phyloP scores from a whole-genome alignment of 1,140 invertebrate genomes.

The Drosophila orosa region DNA sequence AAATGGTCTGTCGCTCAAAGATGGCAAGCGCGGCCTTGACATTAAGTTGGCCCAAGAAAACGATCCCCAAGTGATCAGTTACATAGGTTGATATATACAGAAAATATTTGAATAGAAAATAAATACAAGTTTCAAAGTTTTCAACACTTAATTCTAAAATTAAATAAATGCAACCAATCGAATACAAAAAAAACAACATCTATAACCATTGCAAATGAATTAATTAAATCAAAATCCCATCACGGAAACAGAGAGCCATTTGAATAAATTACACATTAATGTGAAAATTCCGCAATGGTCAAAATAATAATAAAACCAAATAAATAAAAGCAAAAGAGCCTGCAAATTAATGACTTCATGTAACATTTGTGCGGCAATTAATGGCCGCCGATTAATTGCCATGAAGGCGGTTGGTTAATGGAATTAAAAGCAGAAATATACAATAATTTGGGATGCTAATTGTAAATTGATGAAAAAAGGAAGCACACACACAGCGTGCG shows the following conservation, averaged over 20 bases:
- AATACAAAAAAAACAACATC: background rate
- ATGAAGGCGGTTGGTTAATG: slow-evolving; percentile 8
- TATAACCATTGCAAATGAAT: background rate
- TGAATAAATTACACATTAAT: slow-evolving; percentile 13
- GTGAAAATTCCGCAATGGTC: background rate
- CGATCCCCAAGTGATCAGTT: slow-evolving; percentile 6
- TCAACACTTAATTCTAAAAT: background rate
- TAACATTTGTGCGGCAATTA: slow-evolving; percentile 25
- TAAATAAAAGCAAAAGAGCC: background rate
- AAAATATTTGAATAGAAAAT: too few species aligned
- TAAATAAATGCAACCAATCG: background rate
- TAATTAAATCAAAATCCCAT: slow-evolving; percentile 1
- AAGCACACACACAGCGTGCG: slow-evolving; percentile 13
- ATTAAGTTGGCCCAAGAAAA: background rate
- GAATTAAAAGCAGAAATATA: slow-evolving; percentile 14
- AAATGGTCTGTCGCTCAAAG: background rate
- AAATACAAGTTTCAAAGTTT: too few species aligned
- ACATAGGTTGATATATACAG: too few species aligned
- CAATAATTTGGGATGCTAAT: slow-evolving; percentile 41
- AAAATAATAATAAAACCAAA: background rate
- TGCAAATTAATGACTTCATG: slow-evolving; percentile 14
- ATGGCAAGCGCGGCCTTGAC: slow-evolving; percentile 9
- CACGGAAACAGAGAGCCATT: background rate
- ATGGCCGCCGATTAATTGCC: slow-evolving; percentile 20
- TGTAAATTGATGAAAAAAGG: slow-evolving; percentile 45